Evolutionary conservation across 2,888 invertebrate species (phyloP).

Genomic region (Spialia ferax): DNA sequence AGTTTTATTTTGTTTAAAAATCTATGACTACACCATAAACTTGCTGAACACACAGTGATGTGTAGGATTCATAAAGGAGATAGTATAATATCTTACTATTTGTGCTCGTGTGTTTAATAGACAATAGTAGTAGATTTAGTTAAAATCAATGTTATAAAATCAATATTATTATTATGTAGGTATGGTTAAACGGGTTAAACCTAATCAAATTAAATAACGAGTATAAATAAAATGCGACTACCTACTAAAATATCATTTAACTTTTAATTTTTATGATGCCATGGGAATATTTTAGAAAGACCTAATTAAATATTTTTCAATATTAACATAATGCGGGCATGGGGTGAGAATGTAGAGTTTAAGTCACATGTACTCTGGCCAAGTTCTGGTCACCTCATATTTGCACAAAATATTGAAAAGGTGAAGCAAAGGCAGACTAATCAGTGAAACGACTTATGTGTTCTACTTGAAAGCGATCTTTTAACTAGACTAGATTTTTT

Average conservation of each 20-base stretch:
- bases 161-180: neutral
- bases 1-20: too few relatives aligned
- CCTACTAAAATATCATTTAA: neutral
- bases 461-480: neutral
- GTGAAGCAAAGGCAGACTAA: too few relatives aligned
- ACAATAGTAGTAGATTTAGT: slow-evolving; percentile 9
- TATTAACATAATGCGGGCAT: too few relatives aligned
- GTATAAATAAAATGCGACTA: neutral
- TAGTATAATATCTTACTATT: slow-evolving; percentile 12
- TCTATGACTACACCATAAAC: too few relatives aligned
- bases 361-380: neutral
- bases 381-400: too few relatives aligned
- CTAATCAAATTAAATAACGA: neutral
- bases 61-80: slow-evolving; percentile 4
- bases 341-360: too few relatives aligned
- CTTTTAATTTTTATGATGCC: neutral
- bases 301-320: neutral
- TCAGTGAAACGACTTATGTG: too few relatives aligned
- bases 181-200: neutral
- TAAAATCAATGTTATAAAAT: slow-evolving; percentile 1
- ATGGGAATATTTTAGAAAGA: neutral
- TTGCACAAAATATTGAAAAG: too few relatives aligned
- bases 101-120: slow-evolving; percentile 28
- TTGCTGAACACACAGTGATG: neutral
- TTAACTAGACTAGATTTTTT: neutral